Conservation (phyloP, 2,888 invertebrate species). For the Rhamnusium bicolor region DNA sequence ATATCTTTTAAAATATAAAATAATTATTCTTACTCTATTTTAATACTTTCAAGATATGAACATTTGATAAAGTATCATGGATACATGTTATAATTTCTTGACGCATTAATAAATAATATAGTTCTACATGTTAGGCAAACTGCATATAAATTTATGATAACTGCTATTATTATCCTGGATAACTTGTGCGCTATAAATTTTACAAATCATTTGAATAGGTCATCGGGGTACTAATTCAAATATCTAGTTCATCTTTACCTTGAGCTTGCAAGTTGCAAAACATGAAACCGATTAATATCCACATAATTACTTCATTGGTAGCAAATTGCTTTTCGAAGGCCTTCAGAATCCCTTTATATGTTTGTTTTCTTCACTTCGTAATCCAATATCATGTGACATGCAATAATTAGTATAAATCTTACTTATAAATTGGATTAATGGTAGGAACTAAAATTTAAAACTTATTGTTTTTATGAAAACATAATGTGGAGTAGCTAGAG, state of each 20-base stretch:
- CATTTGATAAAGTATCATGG: not conserved
- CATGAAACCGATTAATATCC: not conserved
- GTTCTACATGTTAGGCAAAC: constrained; percentile 9
- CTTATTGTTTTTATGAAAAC: too few species aligned
- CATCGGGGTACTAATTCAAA: not conserved
- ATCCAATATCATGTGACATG: too few species aligned
- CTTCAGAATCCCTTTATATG: too few species aligned
- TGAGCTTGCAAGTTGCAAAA: not conserved
- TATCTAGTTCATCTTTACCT: not conserved
- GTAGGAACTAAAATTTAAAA: too few species aligned
- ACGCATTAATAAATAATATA: constrained; percentile 16
- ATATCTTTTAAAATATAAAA: too few species aligned
- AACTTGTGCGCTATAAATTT: not conserved
- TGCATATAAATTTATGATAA: not conserved
- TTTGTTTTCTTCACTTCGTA: too few species aligned
- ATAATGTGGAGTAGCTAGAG: too few species aligned
- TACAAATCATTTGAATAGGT: not conserved
- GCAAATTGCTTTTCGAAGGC: not conserved
- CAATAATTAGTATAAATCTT: too few species aligned
- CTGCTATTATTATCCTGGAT: constrained; percentile 17
- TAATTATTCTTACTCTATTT: too few species aligned
- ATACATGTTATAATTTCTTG: not conserved
- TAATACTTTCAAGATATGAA: not conserved
- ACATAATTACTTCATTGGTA: not conserved
- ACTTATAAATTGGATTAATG: too few species aligned